A percentile compares a stretch with the other conserved stretches of the same genome.
phyloP scores from a whole-genome alignment of 2,113 vertebrate genomes.

The Acrocephalus kingi region DNA sequence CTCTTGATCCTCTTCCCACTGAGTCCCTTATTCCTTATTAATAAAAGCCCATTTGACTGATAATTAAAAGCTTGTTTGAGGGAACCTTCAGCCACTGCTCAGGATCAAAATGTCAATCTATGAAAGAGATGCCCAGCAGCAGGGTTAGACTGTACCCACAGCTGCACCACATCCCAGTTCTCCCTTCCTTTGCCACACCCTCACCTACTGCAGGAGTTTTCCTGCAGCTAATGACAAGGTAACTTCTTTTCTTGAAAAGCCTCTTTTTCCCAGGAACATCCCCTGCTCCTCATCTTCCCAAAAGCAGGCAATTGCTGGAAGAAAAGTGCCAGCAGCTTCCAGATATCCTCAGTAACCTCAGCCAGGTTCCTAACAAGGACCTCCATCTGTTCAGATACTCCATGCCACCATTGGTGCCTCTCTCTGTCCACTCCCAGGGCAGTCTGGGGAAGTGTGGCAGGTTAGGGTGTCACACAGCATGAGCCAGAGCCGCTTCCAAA shows the following conservation, averaged over 20 bases:
- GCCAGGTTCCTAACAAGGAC: not conserved
- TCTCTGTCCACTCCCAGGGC: not conserved
- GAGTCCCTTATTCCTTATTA: not conserved
- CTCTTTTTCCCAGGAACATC: not conserved
- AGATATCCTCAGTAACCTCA: not conserved
- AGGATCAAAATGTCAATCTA: not conserved
- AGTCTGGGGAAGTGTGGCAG: not conserved
- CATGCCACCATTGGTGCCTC: not conserved
- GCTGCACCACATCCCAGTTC: not conserved
- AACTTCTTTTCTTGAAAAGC: not conserved
- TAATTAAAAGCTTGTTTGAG: not conserved
- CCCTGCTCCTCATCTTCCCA: not conserved
- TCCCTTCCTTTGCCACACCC: too few species aligned
- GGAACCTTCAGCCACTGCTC: not conserved
- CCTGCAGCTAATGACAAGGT: not conserved
- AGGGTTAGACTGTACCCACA: not conserved
- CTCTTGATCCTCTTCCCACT: not conserved
- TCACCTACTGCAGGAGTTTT: not conserved
- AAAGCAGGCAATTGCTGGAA: not conserved
- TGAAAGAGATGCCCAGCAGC: not conserved
- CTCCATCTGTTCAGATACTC: not conserved
- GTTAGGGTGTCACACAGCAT: accelerated
- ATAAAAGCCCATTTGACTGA: not conserved
- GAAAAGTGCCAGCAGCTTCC: not conserved
- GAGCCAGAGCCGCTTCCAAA: not conserved